phyloP scores from a whole-genome alignment of 2,113 vertebrate genomes.

The Epinephelus moara region DNA sequence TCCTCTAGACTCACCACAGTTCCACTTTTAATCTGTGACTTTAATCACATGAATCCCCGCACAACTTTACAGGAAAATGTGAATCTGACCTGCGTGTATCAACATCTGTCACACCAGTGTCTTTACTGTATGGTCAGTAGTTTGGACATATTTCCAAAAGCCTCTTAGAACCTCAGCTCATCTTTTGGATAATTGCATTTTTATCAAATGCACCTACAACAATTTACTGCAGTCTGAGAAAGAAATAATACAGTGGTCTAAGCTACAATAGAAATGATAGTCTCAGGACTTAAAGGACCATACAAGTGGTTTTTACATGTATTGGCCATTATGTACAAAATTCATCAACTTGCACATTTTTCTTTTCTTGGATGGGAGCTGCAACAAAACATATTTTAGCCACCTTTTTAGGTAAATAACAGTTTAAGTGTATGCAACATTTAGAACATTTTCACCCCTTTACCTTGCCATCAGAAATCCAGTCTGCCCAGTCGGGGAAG shows the following conservation, averaged over 20 bases:
- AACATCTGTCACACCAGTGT: background rate
- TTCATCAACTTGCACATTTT: background rate
- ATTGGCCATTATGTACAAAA: background rate
- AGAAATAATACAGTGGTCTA: background rate
- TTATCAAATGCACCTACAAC: background rate
- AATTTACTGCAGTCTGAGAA: background rate
- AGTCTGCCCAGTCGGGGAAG: too few species aligned
- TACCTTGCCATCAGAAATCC: too few species aligned
- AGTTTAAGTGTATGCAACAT: too few species aligned
- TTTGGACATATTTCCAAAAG: background rate
- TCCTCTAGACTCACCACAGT: background rate
- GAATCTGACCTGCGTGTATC: background rate
- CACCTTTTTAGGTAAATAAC: too few species aligned
- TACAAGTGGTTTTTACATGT: too few species aligned
- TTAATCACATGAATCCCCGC: background rate
- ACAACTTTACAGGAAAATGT: background rate
- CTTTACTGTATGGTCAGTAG: background rate
- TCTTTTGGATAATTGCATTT: background rate
- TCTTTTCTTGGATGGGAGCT: too few species aligned
- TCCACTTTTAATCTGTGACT: conserved; percentile 32
- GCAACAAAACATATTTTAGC: too few species aligned
- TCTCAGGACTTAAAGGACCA: too few species aligned
- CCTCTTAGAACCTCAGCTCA: too few species aligned
- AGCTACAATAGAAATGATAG: background rate
- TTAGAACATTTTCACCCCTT: too few species aligned